These are phyloP conservation scores for Ptychoptera albimana DNA, from an alignment of 2,888 invertebrate species.

Conservation along the genomic window DNA sequence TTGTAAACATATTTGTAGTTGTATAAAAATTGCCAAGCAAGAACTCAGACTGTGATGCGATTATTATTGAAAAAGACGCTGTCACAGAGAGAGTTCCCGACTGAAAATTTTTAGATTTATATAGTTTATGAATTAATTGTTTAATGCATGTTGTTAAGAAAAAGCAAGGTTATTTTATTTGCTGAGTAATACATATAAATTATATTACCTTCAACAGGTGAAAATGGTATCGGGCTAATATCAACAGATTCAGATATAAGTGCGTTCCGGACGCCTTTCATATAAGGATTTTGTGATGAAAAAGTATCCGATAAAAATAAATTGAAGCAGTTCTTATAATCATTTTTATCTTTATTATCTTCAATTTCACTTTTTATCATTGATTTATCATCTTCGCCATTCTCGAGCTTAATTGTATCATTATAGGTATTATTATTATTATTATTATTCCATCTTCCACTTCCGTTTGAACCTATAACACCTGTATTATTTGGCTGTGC, in stretches of 20 bases:
- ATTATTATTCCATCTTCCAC: slow-evolving; percentile 5
- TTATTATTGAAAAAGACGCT: slow-evolving; percentile 37
- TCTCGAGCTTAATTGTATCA: background rate
- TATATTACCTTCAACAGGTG: slow-evolving; percentile 13
- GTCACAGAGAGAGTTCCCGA: slow-evolving; percentile 70
- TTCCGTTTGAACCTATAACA: background rate
- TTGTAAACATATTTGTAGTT: too few relatives aligned
- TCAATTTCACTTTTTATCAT: background rate
- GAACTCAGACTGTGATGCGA: slow-evolving; percentile 96
- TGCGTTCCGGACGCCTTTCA: slow-evolving; percentile 36
- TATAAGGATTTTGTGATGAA: background rate
- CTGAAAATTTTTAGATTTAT: slow-evolving; percentile 16
- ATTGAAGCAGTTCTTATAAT: background rate
- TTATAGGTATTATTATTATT: slow-evolving; percentile 7
- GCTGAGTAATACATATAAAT: background rate
- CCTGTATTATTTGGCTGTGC: background rate
- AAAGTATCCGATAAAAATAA: slow-evolving; percentile 2
- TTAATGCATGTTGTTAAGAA: slow-evolving; percentile 3
- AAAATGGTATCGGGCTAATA: slow-evolving; percentile 33
- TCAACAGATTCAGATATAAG: slow-evolving; percentile 62
- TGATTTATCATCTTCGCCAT: background rate
- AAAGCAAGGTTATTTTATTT: too few relatives aligned
- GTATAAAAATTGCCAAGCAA: slow-evolving; percentile 49
- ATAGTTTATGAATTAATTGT: background rate
- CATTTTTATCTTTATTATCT: background rate